phyloP scores from a whole-genome alignment of 2,888 invertebrate species.

The Polymixis lichenea region DNA sequence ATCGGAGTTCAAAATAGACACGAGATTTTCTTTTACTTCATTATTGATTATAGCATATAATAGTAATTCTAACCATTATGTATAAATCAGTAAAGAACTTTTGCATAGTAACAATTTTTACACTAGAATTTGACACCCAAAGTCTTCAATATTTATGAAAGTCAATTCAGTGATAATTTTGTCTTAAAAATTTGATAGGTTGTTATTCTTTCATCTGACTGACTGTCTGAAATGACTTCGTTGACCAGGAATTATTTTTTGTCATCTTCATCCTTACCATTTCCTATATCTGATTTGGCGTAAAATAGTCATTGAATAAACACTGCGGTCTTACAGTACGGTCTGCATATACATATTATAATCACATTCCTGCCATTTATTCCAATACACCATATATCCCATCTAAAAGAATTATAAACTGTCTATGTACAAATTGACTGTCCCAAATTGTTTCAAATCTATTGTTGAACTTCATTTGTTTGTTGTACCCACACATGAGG shows the following conservation, averaged over 20 bases:
- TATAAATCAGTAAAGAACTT: neutral
- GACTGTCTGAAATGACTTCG: neutral
- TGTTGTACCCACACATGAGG: conserved; percentile 6
- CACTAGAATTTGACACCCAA: neutral
- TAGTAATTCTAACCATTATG: neutral
- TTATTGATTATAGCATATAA: no score
- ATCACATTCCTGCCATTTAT: neutral
- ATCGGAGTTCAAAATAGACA: neutral
- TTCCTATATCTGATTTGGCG: neutral
- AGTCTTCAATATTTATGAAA: neutral
- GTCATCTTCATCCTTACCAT: neutral
- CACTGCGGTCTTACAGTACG: neutral
- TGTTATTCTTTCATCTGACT: neutral
- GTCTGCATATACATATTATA: neutral
- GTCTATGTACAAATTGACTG: conserved; percentile 2
- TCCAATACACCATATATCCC: neutral
- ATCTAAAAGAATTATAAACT: neutral
- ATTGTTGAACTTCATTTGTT: conserved; percentile 18
- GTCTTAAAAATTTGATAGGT: neutral
- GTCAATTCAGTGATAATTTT: neutral
- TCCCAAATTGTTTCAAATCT: neutral
- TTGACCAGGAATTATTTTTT: neutral
- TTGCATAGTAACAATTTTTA: neutral
- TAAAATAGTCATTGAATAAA: neutral
- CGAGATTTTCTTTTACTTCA: neutral